A percentile compares a stretch with the other conserved stretches of the same genome.
These are phyloP conservation scores for Habroteleia sp. DNA, from an alignment of 2,888 invertebrate species.

Conservation along the genomic window DNA sequence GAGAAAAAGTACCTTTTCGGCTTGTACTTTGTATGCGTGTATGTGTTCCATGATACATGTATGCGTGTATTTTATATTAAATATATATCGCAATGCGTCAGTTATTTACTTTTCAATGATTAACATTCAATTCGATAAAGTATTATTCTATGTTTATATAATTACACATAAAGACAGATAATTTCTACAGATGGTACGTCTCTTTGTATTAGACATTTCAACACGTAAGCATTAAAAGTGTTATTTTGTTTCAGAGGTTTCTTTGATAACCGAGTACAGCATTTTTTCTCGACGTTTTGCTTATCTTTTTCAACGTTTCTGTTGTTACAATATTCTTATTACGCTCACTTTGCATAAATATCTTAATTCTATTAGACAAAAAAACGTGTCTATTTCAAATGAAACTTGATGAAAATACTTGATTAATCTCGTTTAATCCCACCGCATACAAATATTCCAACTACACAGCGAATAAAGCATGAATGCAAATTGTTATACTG, in stretches of 20 bases:
- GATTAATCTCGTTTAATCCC: too few species aligned
- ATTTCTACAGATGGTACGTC: conserved; percentile 49
- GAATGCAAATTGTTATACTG: too few species aligned
- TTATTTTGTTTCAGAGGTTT: conserved; percentile 20
- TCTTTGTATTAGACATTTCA: conserved; percentile 43
- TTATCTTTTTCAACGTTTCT: background rate
- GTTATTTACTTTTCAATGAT: conserved; percentile 48
- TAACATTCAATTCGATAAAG: conserved; percentile 57
- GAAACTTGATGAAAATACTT: too few species aligned
- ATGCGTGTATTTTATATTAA: conserved; percentile 24
- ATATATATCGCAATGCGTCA: conserved; percentile 27
- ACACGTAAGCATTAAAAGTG: conserved; percentile 43
- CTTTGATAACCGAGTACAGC: conserved; percentile 24
- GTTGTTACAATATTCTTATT: conserved; percentile 11
- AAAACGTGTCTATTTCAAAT: too few species aligned
- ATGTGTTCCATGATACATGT: conserved; percentile 12
- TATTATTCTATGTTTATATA: conserved; percentile 51
- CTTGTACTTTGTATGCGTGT: conserved; percentile 3
- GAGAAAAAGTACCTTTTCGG: background rate
- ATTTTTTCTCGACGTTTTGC: conserved; percentile 21
- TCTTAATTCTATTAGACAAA: too few species aligned
- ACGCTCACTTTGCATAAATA: conserved; percentile 40
- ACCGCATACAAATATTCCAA: too few species aligned
- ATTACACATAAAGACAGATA: conserved; percentile 56
- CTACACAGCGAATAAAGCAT: too few species aligned